Evolutionary conservation across 2,797 vertebrate species (phyloP), one percentile per base, ranked within the genome.

Genomic region (Pseudomugil tenellus): DNA sequence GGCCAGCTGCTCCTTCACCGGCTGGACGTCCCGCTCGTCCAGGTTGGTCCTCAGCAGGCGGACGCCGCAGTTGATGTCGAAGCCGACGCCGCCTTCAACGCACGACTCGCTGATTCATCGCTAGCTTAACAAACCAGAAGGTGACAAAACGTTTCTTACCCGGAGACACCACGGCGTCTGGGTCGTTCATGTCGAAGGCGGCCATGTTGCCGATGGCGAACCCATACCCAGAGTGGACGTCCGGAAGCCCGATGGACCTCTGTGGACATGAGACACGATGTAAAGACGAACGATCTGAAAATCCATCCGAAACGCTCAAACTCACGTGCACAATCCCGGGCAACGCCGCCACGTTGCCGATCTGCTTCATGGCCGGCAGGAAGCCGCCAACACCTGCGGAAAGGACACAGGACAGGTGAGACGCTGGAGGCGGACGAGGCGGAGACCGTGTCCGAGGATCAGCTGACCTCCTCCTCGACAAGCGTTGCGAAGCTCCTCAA

Each of bases 181-280:
- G 96, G 80, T 99, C 79, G 57, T 84, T 92, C 96, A 98, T 97
- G 80, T 99, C 97, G 65, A 99, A 99, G 52, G 98, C 98, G 6
- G 98, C 98, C 98, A 99, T 99, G 89, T 99, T 99, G 41, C 98
- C 97, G 67, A 99, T 99, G 11, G 98, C 98, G 75, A 99, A 99
- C 0, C 98, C 98, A n/a, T 98, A 99, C 3, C 98, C 98, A 0
- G 98, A 99, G 89, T 99, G 98, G 59, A 98, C 96, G 78, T 99
- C 98, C 0, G 98, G 98, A 48, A 99, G 95, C 0, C 98, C 98
- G 67, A 99, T 96, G 57, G 98, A 99, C 69, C 85, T 93, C 97
- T 99, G 92, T 1, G 85, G 89, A 19, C 1, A 39, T 2, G 0
- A 29, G 14, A 70, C 11, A 60, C 6, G 25, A 5, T 2, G 32